phyloP scores from a whole-genome alignment of 1,140 invertebrate genomes.

The Argopecten irradians region DNA sequence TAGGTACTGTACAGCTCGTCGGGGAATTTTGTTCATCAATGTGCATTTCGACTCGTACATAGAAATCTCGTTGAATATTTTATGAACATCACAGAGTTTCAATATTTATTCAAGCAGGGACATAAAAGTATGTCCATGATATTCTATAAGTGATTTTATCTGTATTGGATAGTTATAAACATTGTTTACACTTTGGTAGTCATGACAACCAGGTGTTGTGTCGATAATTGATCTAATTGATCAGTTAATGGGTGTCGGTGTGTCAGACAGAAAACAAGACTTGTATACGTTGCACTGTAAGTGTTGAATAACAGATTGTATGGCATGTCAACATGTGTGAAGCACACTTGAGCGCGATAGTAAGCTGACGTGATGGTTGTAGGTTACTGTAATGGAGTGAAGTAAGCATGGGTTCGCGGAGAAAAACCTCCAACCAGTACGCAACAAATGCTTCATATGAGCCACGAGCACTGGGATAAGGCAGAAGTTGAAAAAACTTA shows the following conservation, averaged over 20 bases:
- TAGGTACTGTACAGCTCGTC: too few relatives aligned
- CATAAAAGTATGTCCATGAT: background rate
- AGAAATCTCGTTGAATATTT: too few relatives aligned
- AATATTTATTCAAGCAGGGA: background rate
- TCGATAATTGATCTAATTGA: background rate
- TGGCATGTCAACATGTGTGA: background rate
- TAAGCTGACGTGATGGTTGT: background rate
- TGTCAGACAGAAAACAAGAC: background rate
- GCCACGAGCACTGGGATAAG: too few relatives aligned
- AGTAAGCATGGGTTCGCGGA: too few relatives aligned
- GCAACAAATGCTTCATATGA: too few relatives aligned
- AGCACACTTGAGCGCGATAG: background rate
- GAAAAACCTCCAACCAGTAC: too few relatives aligned
- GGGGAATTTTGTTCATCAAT: too few relatives aligned
- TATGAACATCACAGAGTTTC: background rate
- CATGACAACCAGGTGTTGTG: background rate
- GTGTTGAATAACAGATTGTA: too few relatives aligned
- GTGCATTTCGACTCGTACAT: too few relatives aligned
- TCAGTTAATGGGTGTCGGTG: background rate
- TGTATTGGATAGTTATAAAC: background rate
- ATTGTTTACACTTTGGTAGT: background rate
- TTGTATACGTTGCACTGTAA: too few relatives aligned
- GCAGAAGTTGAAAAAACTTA: too few relatives aligned
- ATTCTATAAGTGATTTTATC: background rate
- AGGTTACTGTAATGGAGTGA: background rate